A percentile compares a stretch with the other conserved stretches of the same genome.
phyloP scores from a whole-genome alignment of 92 coral and sea anemone genomes.

The Phenganax marumi region DNA sequence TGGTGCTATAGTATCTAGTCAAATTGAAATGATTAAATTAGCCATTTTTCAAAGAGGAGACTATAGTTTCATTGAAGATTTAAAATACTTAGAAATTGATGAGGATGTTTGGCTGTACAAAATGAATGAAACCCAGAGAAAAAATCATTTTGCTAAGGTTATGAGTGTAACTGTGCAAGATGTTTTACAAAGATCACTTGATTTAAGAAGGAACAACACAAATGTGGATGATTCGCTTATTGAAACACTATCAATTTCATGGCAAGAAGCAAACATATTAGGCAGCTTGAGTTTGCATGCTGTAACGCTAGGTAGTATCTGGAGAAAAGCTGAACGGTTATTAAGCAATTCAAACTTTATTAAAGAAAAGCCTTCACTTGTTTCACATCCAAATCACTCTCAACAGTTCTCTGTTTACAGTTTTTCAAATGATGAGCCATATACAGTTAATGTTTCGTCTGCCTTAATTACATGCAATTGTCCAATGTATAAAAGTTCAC shows the following conservation, averaged over 20 bases:
- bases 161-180: neutral
- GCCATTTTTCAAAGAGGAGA: neutral
- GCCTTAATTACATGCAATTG: neutral
- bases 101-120: neutral
- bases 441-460: neutral
- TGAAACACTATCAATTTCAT: conserved; percentile 2
- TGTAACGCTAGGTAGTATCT: neutral
- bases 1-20: neutral
- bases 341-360: neutral
- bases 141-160: neutral
- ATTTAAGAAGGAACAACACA: neutral
- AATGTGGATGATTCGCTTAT: neutral
- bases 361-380: conserved; percentile 1
- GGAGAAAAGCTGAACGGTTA: conserved; percentile 3
- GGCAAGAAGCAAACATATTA: neutral
- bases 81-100: neutral
- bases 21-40: conserved; percentile 9
- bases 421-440: too few species aligned
- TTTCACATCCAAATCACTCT: neutral
- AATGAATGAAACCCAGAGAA: neutral
- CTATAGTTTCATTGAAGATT: neutral
- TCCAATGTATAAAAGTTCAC: neutral
- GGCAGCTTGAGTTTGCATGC: neutral
- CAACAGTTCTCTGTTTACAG: too few species aligned
- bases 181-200: neutral